Conservation (phyloP, 2,113 vertebrate species). For the Rhipidura dahli region DNA sequence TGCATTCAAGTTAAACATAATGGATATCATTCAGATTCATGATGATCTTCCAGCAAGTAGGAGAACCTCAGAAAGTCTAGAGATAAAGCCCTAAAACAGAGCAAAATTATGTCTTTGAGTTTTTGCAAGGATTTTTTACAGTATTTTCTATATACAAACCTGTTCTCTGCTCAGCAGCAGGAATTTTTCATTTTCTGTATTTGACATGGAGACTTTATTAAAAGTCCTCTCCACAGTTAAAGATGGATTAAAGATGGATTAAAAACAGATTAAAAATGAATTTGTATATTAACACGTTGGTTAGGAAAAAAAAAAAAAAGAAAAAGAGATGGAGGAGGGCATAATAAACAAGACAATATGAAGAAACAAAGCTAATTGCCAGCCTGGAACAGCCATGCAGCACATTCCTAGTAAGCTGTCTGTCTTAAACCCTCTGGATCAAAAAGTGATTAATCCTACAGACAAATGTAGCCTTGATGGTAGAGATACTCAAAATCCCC, state of each 20-base stretch:
- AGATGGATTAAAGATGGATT: background rate
- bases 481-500: conserved; percentile 57
- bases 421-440: conserved; percentile 66
- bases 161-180: background rate
- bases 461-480: conserved; percentile 64
- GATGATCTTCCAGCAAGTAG: background rate
- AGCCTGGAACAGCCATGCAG: conserved; percentile 17
- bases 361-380: conserved; percentile 54
- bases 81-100: background rate
- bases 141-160: background rate
- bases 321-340: background rate
- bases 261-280: background rate
- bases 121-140: background rate
- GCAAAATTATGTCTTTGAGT: background rate
- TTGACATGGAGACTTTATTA: background rate
- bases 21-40: background rate
- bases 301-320: background rate
- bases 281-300: background rate
- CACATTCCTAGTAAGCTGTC: conserved; percentile 53
- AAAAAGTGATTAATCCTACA: conserved; percentile 66
- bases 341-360: conserved; percentile 22
- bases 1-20: background rate
- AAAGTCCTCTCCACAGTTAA: background rate
- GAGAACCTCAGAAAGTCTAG: background rate
- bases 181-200: background rate